Conservation (phyloP, 2,113 vertebrate species). For the Cercopithecus mona region DNA sequence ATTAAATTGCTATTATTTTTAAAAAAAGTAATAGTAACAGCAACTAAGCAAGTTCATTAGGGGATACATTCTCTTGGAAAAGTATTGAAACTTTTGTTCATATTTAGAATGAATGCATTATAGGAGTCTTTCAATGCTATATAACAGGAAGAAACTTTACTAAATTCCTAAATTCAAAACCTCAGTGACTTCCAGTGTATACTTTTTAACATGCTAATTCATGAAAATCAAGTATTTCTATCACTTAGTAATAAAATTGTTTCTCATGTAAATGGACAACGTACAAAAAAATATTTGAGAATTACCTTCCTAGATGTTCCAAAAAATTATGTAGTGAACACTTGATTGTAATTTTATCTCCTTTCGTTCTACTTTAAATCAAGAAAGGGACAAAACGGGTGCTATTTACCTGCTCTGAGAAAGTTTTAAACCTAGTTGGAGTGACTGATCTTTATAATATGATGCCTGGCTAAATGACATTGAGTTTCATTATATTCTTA, state of each 20-base stretch:
- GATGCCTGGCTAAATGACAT: conserved; percentile 34
- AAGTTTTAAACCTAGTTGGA: conserved; percentile 16
- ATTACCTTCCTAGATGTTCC: background rate
- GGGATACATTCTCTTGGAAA: background rate
- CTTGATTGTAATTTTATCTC: background rate
- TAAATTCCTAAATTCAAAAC: background rate
- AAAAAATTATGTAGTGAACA: background rate
- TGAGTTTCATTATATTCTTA: conserved; percentile 65
- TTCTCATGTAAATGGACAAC: background rate
- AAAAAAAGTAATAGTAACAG: background rate
- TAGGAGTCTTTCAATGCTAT: too few relatives aligned
- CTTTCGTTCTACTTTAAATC: background rate
- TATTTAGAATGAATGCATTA: background rate
- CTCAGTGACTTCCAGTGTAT: background rate
- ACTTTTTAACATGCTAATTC: background rate
- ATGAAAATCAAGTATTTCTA: background rate
- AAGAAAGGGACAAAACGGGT: background rate
- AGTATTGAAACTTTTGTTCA: fast-evolving
- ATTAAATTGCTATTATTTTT: background rate
- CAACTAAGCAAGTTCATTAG: background rate
- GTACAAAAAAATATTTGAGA: background rate
- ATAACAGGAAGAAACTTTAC: background rate
- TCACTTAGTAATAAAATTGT: background rate
- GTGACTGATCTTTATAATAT: conserved; percentile 31
- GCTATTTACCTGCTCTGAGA: background rate